phyloP scores from a whole-genome alignment of 2,888 invertebrate genomes.

The Nephrotoma guestfalica region DNA sequence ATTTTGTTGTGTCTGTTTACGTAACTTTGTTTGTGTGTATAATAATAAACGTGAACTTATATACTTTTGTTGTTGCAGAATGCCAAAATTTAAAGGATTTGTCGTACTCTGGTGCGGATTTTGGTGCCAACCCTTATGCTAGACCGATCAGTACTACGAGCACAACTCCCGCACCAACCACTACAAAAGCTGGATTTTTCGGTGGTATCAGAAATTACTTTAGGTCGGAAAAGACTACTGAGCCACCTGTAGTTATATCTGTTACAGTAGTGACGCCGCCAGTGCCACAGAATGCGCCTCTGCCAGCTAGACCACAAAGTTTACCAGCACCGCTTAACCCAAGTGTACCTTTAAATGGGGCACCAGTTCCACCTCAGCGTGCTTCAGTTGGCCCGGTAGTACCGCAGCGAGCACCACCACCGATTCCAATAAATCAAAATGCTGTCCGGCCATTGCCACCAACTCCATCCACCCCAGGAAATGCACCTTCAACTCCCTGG shows the following conservation, averaged over 20 bases:
- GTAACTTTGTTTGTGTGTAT: neutral
- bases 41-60: neutral
- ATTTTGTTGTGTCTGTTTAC: neutral
- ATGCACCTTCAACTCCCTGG: neutral
- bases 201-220: slow-evolving; percentile 25
- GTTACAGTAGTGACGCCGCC: slow-evolving; percentile 10
- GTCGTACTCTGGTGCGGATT: neutral
- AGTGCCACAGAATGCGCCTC: neutral
- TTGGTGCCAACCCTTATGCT: neutral
- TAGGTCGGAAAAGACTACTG: slow-evolving; percentile 15
- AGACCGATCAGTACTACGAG: slow-evolving; percentile 14
- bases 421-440: slow-evolving; percentile 6
- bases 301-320: neutral
- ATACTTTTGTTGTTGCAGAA: neutral
- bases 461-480: neutral
- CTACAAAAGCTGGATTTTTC: slow-evolving; percentile 24
- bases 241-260: slow-evolving; percentile 16
- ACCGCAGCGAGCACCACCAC: neutral
- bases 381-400: neutral
- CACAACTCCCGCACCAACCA: slow-evolving; percentile 19
- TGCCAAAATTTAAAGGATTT: neutral
- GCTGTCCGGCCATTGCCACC: neutral
- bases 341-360: neutral
- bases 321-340: neutral
- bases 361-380: neutral